phyloP scores from a whole-genome alignment of 2,797 vertebrate genomes.

The Brachyrhaphis roseni region DNA sequence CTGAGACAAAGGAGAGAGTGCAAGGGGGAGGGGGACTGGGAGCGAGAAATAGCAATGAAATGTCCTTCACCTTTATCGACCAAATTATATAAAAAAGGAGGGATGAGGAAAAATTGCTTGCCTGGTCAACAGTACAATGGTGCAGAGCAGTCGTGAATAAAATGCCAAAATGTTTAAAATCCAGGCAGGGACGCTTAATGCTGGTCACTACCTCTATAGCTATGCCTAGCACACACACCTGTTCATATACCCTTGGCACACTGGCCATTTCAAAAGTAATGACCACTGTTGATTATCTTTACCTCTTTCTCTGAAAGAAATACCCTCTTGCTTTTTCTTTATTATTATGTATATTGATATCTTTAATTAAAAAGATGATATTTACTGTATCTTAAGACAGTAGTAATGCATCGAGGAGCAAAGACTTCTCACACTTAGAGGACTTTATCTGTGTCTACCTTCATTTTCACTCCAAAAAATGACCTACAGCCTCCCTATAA shows the following conservation, averaged over 20 bases:
- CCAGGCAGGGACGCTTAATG: slow-evolving; percentile 29
- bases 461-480: slow-evolving; percentile 30
- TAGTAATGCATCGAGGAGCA: neutral
- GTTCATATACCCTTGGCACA: slow-evolving; percentile 46
- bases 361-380: slow-evolving; percentile 12
- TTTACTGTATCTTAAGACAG: slow-evolving; percentile 5
- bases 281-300: slow-evolving; percentile 66
- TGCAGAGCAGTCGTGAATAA: slow-evolving; percentile 49
- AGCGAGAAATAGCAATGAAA: slow-evolving; percentile 74
- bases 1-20: slow-evolving; percentile 71
- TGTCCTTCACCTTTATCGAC: slow-evolving; percentile 83
- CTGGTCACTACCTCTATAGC: slow-evolving; percentile 36
- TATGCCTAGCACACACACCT: slow-evolving; percentile 30
- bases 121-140: slow-evolving; percentile 59
- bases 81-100: slow-evolving; percentile 73
- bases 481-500: slow-evolving; percentile 10
- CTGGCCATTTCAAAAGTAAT: slow-evolving; percentile 75
- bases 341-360: neutral
- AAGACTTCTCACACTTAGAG: neutral
- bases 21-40: slow-evolving; percentile 52
- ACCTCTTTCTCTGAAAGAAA: slow-evolving; percentile 29
- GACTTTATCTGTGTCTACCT: slow-evolving; percentile 14
- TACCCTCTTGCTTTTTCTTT: slow-evolving; percentile 23
- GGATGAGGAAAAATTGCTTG: slow-evolving; percentile 73
- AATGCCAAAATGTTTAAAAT: slow-evolving; percentile 56